phyloP scores from a whole-genome alignment of 2,888 invertebrate genomes.

The Cheilosia pagana region DNA sequence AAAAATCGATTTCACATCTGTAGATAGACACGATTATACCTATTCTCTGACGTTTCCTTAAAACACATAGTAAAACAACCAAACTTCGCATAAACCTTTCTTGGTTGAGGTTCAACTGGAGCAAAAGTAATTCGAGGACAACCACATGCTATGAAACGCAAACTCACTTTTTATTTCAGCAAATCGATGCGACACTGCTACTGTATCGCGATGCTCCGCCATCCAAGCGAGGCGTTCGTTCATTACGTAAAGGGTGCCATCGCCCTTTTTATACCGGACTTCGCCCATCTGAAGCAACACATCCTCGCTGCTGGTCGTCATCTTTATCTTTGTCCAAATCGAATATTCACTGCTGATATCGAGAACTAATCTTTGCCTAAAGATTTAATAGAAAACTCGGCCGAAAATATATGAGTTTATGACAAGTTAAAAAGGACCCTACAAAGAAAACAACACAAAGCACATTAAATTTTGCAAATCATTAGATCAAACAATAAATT shows the following conservation, averaged over 20 bases:
- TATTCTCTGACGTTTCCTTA: too few species aligned
- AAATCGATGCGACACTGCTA: constrained; percentile 96
- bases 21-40: too few species aligned
- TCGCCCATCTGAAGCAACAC: constrained; percentile 95
- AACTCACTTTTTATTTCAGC: constrained; percentile 97
- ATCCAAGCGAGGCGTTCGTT: constrained; percentile 98
- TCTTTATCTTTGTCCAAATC: constrained; percentile 79
- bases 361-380: neutral
- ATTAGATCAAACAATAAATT: constrained; percentile 23
- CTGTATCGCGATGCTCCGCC: constrained; percentile 95
- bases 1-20: too few species aligned
- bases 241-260: constrained; percentile 97
- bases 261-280: constrained; percentile 97
- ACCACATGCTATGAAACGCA: neutral
- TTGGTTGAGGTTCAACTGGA: too few species aligned
- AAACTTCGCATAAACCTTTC: too few species aligned
- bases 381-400: constrained; percentile 16
- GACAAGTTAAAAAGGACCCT: constrained; percentile 40
- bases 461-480: constrained; percentile 14
- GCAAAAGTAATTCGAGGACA: too few species aligned
- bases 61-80: too few species aligned
- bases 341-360: neutral
- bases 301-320: constrained; percentile 97
- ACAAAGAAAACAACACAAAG: constrained; percentile 22
- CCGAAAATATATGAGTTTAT: neutral